Base-by-base conservation (phyloP, 2,888 invertebrate genomes). In the Lasioglossum leucozonium region DNA sequence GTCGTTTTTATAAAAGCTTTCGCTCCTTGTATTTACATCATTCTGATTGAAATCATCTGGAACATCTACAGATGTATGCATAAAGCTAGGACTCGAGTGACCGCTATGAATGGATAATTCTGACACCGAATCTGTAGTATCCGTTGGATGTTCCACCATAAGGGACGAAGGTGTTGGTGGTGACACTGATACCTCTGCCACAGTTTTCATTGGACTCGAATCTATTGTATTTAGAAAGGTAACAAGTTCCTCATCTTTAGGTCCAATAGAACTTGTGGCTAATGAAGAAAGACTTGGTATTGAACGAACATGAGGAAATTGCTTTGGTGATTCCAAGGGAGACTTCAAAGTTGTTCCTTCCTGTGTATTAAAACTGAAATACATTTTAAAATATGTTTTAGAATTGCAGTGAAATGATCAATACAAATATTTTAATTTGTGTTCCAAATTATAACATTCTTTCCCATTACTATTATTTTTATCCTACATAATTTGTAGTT, bases 91-190 rank as follows among this genome's bases (percentile, higher is more conserved):
- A 72, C 92, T 94, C 18, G 92, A 90, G 44, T 85, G 79, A 16
- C 89, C 91, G 69, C 92, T 94, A 42, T 88, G 90, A 55, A 91
- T 79, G 6, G 93, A 91, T 77, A 92, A 86, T 77, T 94, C 94
- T 6, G 93, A 92, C 73, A 91, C 83, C 26, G 93, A 92, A 81
- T 94, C 94, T 42, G 91, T 88, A 80, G 91, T 91, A 71, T 92
- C 92, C 0, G 89, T 87, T 40, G 92, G 88, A 77, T 91, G 90
- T 47, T 93, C 94, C 5, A 93, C 90, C 47, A 92, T 82, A 37
- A 92, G 81, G 0, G 93, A 92, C 0, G 91, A 92, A 42, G 93
- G 91, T 44, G 92, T 93, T 40, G 91, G 82, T 6, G 91, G 85
- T 34, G 91, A 82, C 37, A 77, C 80, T 30, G 82, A 81, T 37